A percentile compares a stretch with the other conserved stretches of the same genome.
These are phyloP conservation scores for Coenobita brevimanus DNA, from an alignment of 1,140 invertebrate genomes.

Conservation along the genomic window DNA sequence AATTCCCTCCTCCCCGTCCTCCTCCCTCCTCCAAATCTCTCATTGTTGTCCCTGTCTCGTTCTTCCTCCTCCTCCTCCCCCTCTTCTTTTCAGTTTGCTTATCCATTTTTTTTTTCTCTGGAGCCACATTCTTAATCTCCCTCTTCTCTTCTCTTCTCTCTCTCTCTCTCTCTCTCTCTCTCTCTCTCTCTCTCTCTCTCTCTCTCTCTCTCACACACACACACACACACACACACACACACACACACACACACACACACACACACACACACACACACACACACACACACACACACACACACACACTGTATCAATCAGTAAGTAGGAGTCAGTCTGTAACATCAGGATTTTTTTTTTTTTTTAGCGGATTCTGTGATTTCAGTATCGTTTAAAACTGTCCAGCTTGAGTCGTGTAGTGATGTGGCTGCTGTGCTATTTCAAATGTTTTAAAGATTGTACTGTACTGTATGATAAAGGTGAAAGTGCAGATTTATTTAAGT, in stretches of 20 bases:
- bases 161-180: background rate
- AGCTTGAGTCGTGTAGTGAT: too few species aligned
- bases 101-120: background rate
- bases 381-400: too few species aligned
- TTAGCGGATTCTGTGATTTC: too few species aligned
- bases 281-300: too few species aligned
- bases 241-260: conserved; percentile 3
- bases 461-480: too few species aligned
- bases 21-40: background rate
- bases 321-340: too few species aligned
- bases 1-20: background rate
- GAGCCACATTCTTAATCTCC: background rate
- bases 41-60: background rate
- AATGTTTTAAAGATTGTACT: too few species aligned
- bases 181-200: background rate
- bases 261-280: too few species aligned
- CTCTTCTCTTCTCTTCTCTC: background rate
- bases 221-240: conserved; percentile 22
- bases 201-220: background rate
- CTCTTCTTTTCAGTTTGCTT: background rate
- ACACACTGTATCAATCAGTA: too few species aligned
- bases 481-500: too few species aligned
- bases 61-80: background rate
- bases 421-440: too few species aligned
- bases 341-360: too few species aligned